Percentiles rank a stretch among this genome's conserved stretches.
These are phyloP conservation scores for Xanthorhoe designata DNA, from an alignment of 2,888 invertebrate genomes.

Conservation along the genomic window DNA sequence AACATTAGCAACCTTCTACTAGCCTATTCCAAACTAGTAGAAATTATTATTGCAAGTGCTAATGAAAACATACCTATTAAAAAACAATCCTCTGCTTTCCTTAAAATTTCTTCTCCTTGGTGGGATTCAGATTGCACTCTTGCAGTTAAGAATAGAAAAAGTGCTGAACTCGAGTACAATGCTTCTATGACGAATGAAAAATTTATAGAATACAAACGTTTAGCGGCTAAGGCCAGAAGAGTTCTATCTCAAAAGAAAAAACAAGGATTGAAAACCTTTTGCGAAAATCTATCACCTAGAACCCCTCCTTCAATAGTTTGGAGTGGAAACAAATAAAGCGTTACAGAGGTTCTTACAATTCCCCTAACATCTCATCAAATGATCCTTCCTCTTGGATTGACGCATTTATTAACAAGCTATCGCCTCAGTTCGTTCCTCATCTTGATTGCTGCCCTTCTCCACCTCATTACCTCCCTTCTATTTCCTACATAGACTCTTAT, in stretches of 20 bases:
- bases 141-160: not conserved
- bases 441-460: not conserved
- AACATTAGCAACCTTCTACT: not conserved
- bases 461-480: not conserved
- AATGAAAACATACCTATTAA: not conserved
- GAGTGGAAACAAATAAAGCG: not conserved
- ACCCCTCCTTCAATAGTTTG: not conserved
- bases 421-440: not conserved
- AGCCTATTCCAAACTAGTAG: not conserved
- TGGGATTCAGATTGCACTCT: not conserved
- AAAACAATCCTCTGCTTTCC: not conserved
- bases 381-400: not conserved
- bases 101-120: not conserved
- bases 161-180: not conserved
- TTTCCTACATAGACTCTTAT: not conserved
- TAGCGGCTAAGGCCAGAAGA: not conserved
- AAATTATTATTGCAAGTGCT: not conserved
- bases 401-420: not conserved
- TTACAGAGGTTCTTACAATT: not conserved
- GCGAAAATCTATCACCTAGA: not conserved
- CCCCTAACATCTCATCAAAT: not conserved
- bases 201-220: not conserved
- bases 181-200: not conserved
- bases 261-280: not conserved
- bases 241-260: not conserved